Percentiles rank a stretch among this genome's conserved stretches.
Evolutionary conservation across 2,113 vertebrate genomes (phyloP).

Genomic region (Emydocephalus ijimae): DNA sequence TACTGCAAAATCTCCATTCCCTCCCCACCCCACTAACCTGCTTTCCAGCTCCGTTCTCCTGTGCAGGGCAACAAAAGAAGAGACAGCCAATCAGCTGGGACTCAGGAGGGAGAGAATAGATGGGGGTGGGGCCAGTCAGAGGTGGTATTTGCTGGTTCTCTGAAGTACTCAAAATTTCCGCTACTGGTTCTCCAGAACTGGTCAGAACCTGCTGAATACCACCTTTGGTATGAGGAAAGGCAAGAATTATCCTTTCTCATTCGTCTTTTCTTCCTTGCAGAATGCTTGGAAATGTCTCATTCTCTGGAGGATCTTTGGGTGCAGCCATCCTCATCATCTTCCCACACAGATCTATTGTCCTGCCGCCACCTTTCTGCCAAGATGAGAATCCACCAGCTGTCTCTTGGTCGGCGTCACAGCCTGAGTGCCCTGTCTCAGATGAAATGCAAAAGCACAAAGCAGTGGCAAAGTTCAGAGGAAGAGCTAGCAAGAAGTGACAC

Average conservation of each 20-base stretch:
- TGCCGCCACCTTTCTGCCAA: neutral
- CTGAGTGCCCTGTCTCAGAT: conserved; percentile 68
- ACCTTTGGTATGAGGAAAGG: neutral
- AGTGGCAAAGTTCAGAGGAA: conserved; percentile 67
- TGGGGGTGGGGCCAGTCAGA: too few species aligned
- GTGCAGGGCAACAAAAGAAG: too few species aligned
- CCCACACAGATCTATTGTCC: neutral
- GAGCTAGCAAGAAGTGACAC: conserved; percentile 60
- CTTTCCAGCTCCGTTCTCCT: too few species aligned
- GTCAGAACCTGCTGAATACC: too few species aligned
- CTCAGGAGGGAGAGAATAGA: too few species aligned
- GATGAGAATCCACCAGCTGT: neutral
- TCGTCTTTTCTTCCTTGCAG: neutral
- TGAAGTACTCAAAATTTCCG: too few species aligned
- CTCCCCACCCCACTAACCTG: too few species aligned
- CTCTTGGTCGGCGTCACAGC: conserved; percentile 72
- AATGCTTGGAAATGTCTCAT: conserved; percentile 54
- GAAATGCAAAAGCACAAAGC: conserved; percentile 50
- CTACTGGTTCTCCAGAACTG: too few species aligned
- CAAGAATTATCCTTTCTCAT: neutral
- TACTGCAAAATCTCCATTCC: too few species aligned
- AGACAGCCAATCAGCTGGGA: too few species aligned
- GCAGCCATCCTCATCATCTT: conserved; percentile 41
- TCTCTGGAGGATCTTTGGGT: conserved; percentile 77
- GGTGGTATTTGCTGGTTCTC: too few species aligned